Evolutionary conservation across 2,113 vertebrate genomes (phyloP).

Genomic region (Rhinogobius similis): DNA sequence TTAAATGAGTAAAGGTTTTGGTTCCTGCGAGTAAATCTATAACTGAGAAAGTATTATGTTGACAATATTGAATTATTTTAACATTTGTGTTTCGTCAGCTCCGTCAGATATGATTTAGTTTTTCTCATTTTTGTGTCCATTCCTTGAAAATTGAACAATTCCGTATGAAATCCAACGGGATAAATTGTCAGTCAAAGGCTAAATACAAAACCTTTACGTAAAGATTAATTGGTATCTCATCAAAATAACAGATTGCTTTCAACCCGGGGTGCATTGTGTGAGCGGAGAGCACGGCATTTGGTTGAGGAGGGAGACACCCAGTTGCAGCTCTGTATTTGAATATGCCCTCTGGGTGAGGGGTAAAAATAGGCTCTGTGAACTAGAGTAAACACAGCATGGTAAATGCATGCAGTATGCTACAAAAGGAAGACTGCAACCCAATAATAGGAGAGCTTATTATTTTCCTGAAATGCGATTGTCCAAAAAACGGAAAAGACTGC

Average conservation of each 20-base stretch:
- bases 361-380: constrained; percentile 77
- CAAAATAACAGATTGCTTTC: constrained; percentile 29
- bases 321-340: constrained; percentile 72
- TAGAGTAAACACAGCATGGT: constrained; percentile 71
- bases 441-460: constrained; percentile 10
- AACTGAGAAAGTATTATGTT: too few relatives aligned
- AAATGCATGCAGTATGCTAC: constrained; percentile 61
- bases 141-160: neutral
- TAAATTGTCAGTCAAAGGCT: neutral
- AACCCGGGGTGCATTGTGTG: constrained; percentile 24
- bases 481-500: constrained; percentile 14
- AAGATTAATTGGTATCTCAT: neutral
- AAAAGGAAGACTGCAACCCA: constrained; percentile 13
- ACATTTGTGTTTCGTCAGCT: too few relatives aligned
- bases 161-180: neutral
- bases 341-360: constrained; percentile 64
- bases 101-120: too few relatives aligned
- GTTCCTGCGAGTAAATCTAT: too few relatives aligned
- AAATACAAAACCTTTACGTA: neutral
- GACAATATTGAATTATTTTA: too few relatives aligned
- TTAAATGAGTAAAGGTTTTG: too few relatives aligned
- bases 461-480: constrained; percentile 26
- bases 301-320: constrained; percentile 59
- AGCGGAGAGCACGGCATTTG: constrained; percentile 42
- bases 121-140: too few relatives aligned